Base-by-base conservation (phyloP, 2,113 vertebrate species). In the Hyperopisus bebe region DNA sequence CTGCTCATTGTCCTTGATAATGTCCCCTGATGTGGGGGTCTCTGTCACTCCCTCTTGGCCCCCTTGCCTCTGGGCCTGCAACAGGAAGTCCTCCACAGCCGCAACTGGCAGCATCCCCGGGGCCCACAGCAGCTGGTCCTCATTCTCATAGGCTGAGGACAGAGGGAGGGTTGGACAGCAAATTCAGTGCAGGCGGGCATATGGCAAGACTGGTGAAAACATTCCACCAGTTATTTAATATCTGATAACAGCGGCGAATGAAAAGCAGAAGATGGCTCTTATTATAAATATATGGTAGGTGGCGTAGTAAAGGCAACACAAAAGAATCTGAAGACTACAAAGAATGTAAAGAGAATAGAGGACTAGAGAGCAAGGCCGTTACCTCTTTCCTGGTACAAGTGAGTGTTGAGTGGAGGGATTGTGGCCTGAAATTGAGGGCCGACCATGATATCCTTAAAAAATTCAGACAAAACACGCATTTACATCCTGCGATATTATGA, bases 81-180 rank as follows among this genome's bases (percentile, higher is more conserved):
- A 95, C 31, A 99, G 95, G 92, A 98, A 99, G 82, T 96, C 96
- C 66, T 99, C 97, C 70, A 99, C 97, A 83, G 97, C 96, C n/a
- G 93, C 94, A 91, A 95, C 94, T 0, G 97, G 95, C 10, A 99
- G 95, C 88, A 97, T 91, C 19, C 90, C 96, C 0, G 98, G 98
- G 88, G 94, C 97, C 98, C 98, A 99, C 35, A 99, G 95, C 92
- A 99, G 91, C 95, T 99, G 98, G 94, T 99, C 98, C 48, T 97
- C 97, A 0, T 95, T 96, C 91, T 97, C 97, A 62, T 96, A 97
- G 90, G 94, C 98, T 99, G 91, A 31, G 9, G 92, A 88, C 88
- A 88, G 39, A 50, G 58, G 21, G 39, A 77, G 83, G 88, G 50
- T 27, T 24, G 46, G 15, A 62, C 39, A n/a, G 21, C 24, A 89